These are phyloP conservation scores for Holotrichia oblita DNA, from an alignment of 1,140 invertebrate genomes.

Conservation along the genomic window DNA sequence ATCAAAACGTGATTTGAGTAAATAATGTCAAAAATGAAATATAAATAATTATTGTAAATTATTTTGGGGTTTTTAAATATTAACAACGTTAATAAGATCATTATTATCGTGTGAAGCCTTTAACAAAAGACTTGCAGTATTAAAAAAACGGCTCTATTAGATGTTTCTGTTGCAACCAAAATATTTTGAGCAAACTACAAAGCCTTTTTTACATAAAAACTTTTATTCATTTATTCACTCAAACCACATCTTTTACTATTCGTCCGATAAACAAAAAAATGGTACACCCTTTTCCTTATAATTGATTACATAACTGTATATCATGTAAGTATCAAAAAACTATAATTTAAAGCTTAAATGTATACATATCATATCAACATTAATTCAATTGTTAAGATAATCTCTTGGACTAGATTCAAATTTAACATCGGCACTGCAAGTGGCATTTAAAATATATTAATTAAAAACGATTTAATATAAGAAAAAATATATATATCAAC, in stretches of 20 bases:
- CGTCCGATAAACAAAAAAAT: not conserved
- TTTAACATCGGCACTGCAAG: constrained; percentile 39
- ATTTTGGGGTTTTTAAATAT: no score
- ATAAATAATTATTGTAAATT: no score
- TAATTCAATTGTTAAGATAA: constrained; percentile 25
- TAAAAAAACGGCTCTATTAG: no score
- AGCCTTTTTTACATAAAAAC: no score
- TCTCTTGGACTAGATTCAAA: constrained; percentile 20
- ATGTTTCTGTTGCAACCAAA: no score
- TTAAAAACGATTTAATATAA: not conserved
- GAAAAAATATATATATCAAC: constrained; percentile 30
- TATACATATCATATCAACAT: constrained; percentile 2
- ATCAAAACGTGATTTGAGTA: not conserved
- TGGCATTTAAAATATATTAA: constrained; percentile 30
- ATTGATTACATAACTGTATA: constrained; percentile 20
- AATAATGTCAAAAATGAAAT: not conserved
- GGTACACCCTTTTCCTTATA: constrained; percentile 24
- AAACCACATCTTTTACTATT: constrained; percentile 9
- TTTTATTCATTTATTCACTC: not conserved
- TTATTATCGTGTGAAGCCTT: no score
- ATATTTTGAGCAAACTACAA: no score
- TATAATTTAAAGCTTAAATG: constrained; percentile 31
- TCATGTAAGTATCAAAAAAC: constrained; percentile 22
- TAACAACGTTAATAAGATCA: no score
- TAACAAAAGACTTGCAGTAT: no score